Percentiles rank a stretch among this genome's conserved stretches.
phyloP scores from a whole-genome alignment of 1,140 invertebrate genomes.

The Drosophila kohkoa region DNA sequence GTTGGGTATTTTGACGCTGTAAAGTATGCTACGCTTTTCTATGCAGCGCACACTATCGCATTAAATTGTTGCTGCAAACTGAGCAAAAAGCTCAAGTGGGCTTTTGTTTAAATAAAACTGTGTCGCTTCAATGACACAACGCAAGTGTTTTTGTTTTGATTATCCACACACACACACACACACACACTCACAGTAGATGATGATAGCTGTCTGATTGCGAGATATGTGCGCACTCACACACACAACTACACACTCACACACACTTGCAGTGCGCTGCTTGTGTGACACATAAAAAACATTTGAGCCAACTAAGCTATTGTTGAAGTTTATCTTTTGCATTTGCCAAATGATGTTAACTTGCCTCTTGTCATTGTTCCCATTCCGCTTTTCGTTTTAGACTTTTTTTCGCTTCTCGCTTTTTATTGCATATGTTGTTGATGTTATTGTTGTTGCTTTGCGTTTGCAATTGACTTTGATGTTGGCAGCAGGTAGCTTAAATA shows the following conservation, averaged over 20 bases:
- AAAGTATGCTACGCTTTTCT: slow-evolving; percentile 35
- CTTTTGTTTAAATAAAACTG: slow-evolving; percentile 81
- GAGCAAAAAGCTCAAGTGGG: slow-evolving; percentile 76
- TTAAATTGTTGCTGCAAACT: slow-evolving; percentile 68
- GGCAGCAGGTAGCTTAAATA: slow-evolving; percentile 65
- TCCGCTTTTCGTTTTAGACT: slow-evolving; percentile 25
- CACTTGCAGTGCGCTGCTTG: slow-evolving; percentile 29
- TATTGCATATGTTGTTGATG: slow-evolving; percentile 30
- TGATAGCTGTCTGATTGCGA: slow-evolving; percentile 52
- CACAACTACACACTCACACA: slow-evolving; percentile 17
- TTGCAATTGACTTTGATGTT: slow-evolving; percentile 58
- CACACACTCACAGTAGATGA: slow-evolving; percentile 41
- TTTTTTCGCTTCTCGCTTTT: slow-evolving; percentile 23
- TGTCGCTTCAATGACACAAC: slow-evolving; percentile 61
- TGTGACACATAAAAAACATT: slow-evolving; percentile 75
- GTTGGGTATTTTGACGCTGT: neutral
- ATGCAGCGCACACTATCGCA: slow-evolving; percentile 26
- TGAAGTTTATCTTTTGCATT: slow-evolving; percentile 78
- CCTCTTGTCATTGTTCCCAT: slow-evolving; percentile 41
- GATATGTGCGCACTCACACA: slow-evolving; percentile 32
- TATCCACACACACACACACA: slow-evolving; percentile 49
- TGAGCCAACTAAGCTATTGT: slow-evolving; percentile 79
- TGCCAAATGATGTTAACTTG: slow-evolving; percentile 71
- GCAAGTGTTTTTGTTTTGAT: slow-evolving; percentile 75
- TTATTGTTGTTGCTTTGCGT: slow-evolving; percentile 34